Evolutionary conservation across 2,797 vertebrate genomes (phyloP).

Genomic region (Cyprinodon diabolis): DNA sequence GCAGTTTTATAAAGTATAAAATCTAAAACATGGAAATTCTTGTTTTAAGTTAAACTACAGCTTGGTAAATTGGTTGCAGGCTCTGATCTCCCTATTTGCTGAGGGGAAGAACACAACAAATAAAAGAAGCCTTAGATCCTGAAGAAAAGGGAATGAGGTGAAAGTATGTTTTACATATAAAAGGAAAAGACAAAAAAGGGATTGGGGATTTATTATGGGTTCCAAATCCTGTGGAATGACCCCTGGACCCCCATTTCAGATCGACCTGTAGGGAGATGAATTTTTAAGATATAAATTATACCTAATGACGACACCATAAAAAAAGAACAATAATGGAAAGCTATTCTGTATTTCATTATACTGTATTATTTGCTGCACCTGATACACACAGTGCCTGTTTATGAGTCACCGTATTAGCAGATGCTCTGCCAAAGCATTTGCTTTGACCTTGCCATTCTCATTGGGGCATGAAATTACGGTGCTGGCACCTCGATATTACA

Average conservation of each 20-base stretch:
- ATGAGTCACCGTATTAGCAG: slow-evolving; percentile 99
- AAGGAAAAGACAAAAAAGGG: slow-evolving; percentile 78
- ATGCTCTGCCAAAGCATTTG: slow-evolving; percentile 99
- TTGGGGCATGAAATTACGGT: slow-evolving; percentile 99
- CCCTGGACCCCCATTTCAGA: slow-evolving; percentile 95
- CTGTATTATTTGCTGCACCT: slow-evolving; percentile 99
- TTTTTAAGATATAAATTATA: slow-evolving; percentile 98
- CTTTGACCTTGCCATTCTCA: slow-evolving; percentile 99
- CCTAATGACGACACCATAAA: slow-evolving; percentile 99
- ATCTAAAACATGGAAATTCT: slow-evolving; percentile 75
- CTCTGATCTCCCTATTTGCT: slow-evolving; percentile 78
- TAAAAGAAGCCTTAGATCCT: slow-evolving; percentile 79
- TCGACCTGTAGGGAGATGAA: slow-evolving; percentile 95
- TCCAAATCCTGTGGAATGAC: slow-evolving; percentile 97
- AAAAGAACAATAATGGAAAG: slow-evolving; percentile 99
- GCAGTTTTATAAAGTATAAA: slow-evolving; percentile 39
- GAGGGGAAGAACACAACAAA: slow-evolving; percentile 70
- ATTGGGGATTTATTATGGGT: slow-evolving; percentile 77
- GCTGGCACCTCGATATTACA: slow-evolving; percentile 99
- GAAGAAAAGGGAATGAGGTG: slow-evolving; percentile 76
- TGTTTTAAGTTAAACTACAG: slow-evolving; percentile 71
- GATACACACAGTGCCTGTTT: slow-evolving; percentile 99
- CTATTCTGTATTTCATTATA: slow-evolving; percentile 99
- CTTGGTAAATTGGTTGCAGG: slow-evolving; percentile 65
- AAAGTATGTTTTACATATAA: slow-evolving; percentile 82